Evolutionary conservation across 2,113 vertebrate genomes (phyloP).

Genomic region (Hippocampus guttulatus): DNA sequence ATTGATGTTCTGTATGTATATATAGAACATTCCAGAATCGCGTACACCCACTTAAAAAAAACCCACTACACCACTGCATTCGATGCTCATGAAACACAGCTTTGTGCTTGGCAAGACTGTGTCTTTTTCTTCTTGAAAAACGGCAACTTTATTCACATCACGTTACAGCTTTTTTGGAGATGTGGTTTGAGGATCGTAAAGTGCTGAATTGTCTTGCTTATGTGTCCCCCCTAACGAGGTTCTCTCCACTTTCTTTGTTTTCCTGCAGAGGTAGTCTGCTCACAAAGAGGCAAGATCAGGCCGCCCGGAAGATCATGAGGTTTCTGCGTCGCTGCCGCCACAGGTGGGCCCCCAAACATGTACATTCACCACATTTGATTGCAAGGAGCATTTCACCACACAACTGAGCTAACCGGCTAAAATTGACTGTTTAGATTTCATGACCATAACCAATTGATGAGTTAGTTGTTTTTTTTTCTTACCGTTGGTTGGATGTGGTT

Average conservation of each 20-base stretch:
- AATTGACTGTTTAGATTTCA: constrained; percentile 3
- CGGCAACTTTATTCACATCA: background rate
- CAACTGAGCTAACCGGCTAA: constrained; percentile 29
- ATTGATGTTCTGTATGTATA: no score
- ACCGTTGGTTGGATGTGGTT: constrained; percentile 20
- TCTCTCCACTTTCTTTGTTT: background rate
- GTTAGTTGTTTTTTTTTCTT: constrained; percentile 17
- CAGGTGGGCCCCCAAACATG: constrained; percentile 76
- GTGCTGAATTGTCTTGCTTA: background rate
- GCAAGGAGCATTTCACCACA: background rate
- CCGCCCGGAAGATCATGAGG: constrained; percentile 98
- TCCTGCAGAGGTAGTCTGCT: constrained; percentile 87
- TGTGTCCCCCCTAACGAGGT: background rate
- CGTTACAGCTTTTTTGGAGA: background rate
- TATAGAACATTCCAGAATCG: no score
- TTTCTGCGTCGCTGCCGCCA: constrained; percentile 97
- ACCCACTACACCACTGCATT: no score
- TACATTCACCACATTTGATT: constrained; percentile 13
- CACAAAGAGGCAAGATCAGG: constrained; percentile 98
- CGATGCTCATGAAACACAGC: no score
- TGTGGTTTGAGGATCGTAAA: no score
- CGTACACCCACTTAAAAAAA: no score
- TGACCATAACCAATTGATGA: background rate
- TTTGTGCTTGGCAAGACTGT: no score
- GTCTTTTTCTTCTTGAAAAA: no score